Conservation (phyloP, 1,140 invertebrate genomes). For the Adoxophyes honmai region DNA sequence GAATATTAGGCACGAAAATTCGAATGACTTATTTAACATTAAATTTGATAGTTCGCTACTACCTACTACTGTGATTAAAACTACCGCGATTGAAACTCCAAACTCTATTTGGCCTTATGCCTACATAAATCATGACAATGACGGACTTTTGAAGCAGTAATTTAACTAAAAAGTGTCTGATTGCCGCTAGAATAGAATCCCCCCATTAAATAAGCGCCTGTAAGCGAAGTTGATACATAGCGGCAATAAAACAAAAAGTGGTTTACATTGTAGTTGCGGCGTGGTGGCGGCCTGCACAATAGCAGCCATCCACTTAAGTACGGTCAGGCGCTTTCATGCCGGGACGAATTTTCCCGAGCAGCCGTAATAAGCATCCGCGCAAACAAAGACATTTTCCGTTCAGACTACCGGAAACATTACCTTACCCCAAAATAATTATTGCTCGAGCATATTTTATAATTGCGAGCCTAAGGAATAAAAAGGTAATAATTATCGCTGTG, state of each 20-base stretch:
- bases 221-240: conserved; percentile 48
- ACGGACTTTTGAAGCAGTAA: no score
- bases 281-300: conserved; percentile 42
- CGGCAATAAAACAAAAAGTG: conserved; percentile 55
- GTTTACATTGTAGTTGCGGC: conserved; percentile 45
- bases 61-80: no score
- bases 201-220: conserved; percentile 42
- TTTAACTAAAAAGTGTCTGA: no score
- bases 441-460: conserved; percentile 25
- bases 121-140: no score
- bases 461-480: conserved; percentile 12
- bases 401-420: conserved; percentile 48
- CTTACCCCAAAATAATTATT: conserved; percentile 35
- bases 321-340: conserved; percentile 48
- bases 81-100: no score
- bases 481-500: no score
- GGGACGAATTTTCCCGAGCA: conserved; percentile 51
- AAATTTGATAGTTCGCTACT: no score
- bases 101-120: no score
- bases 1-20: no score
- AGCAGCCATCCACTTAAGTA: conserved; percentile 47
- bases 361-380: conserved; percentile 60
- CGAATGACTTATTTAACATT: no score
- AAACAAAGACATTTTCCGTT: conserved; percentile 61
- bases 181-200: not conserved